Percentiles rank a stretch among this genome's conserved stretches.
phyloP scores from a whole-genome alignment of 2,797 vertebrate species.

The Premnoplex brunnescens region DNA sequence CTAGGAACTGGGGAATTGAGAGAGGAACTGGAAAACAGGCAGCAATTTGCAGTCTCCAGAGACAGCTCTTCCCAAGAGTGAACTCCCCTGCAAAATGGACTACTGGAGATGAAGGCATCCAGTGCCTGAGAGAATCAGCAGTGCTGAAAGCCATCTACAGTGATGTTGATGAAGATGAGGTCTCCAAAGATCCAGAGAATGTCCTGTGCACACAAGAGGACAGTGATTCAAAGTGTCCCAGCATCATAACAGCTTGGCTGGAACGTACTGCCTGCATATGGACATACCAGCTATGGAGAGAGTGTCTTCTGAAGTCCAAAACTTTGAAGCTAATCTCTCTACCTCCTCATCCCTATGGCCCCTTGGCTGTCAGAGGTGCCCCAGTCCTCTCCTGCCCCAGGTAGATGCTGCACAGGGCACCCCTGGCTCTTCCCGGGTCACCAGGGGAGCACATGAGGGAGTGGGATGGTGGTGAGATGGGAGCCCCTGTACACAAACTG shows the following conservation, averaged over 20 bases:
- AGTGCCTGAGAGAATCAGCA: not conserved
- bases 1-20: not conserved
- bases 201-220: not conserved
- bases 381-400: not conserved
- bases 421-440: not conserved
- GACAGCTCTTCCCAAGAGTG: not conserved
- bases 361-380: not conserved
- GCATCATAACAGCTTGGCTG: not conserved
- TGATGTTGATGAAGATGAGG: not conserved
- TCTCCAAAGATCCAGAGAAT: not conserved
- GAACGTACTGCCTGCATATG: not conserved
- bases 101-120: not conserved
- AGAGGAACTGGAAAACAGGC: not conserved
- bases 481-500: not conserved
- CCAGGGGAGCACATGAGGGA: not conserved
- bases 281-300: not conserved
- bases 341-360: not conserved
- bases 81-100: not conserved
- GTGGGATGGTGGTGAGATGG: not conserved
- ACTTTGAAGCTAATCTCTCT: not conserved
- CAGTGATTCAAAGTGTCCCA: not conserved
- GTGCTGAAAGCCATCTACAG: not conserved
- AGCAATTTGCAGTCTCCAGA: not conserved
- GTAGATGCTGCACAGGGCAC: too few species aligned
- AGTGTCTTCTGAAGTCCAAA: not conserved